These are phyloP conservation scores for Eonycteris spelaea DNA, from an alignment of 2,113 vertebrate genomes.

Conservation along the genomic window DNA sequence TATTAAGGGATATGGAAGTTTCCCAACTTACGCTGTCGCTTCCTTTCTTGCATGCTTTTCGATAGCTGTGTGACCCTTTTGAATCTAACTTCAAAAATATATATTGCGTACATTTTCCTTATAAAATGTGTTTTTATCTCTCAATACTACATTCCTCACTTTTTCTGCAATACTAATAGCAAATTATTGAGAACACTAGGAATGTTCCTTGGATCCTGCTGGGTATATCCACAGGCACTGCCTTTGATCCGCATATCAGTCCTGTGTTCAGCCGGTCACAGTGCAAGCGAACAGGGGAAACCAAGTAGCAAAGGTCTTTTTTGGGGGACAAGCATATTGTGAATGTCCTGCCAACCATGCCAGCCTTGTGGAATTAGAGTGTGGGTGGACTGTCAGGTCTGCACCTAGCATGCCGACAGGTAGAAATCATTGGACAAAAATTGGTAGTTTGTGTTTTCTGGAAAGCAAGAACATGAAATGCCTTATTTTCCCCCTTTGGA, in stretches of 20 bases:
- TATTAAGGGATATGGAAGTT: not conserved
- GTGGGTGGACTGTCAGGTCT: not conserved
- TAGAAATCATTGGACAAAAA: not conserved
- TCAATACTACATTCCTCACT: not conserved
- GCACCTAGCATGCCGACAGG: not conserved
- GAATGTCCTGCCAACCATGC: not conserved
- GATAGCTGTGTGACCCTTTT: not conserved
- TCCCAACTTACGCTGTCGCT: not conserved
- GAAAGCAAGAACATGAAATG: not conserved
- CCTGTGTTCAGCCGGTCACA: not conserved
- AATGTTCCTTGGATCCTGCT: not conserved
- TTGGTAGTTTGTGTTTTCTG: not conserved
- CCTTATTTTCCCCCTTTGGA: not conserved
- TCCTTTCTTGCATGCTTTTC: not conserved
- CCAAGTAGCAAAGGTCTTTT: not conserved
- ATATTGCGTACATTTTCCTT: conserved; percentile 3
- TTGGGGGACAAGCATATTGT: not conserved
- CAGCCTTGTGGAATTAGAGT: not conserved
- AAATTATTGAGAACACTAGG: conserved; percentile 27
- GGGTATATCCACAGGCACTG: not conserved
- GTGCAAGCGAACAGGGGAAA: not conserved
- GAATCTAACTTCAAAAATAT: not conserved
- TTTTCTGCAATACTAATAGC: conserved; percentile 1
- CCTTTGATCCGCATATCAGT: conserved; percentile 26
- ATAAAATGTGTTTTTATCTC: not conserved